phyloP scores from a whole-genome alignment of 2,113 vertebrate genomes.

The Pomatostomus ruficeps region DNA sequence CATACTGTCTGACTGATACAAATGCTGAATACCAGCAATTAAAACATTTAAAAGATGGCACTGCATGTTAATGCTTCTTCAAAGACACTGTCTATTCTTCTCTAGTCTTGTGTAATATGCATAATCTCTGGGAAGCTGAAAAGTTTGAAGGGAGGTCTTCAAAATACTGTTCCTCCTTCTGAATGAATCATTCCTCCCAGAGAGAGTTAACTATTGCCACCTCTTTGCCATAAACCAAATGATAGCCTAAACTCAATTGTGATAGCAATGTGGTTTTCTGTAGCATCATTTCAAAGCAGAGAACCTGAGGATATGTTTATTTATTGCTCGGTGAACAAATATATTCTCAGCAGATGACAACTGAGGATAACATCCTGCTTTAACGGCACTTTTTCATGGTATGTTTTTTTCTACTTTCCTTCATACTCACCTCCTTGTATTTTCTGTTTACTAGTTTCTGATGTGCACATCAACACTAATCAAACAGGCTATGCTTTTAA shows the following conservation, averaged over 20 bases:
- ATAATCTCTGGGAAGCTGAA: neutral
- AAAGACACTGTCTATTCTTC: constrained; percentile 13
- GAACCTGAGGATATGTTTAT: constrained; percentile 20
- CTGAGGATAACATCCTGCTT: neutral
- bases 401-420: constrained; percentile 21
- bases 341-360: constrained; percentile 49
- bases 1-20: constrained; percentile 25
- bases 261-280: neutral
- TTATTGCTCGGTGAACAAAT: constrained; percentile 53
- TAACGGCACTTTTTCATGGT: constrained; percentile 2
- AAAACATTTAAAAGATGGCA: constrained; percentile 48
- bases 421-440: neutral
- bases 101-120: neutral
- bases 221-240: constrained; percentile 18
- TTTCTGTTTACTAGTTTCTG: constrained; percentile 31
- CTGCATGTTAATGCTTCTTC: constrained; percentile 23
- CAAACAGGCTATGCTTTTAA: neutral
- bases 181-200: neutral
- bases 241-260: neutral
- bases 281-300: constrained; percentile 5
- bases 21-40: constrained; percentile 32
- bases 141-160: neutral
- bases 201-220: neutral
- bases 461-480: neutral
- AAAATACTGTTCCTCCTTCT: neutral